Base-by-base conservation (phyloP, 2,797 vertebrate species). In the Falco berigora region DNA sequence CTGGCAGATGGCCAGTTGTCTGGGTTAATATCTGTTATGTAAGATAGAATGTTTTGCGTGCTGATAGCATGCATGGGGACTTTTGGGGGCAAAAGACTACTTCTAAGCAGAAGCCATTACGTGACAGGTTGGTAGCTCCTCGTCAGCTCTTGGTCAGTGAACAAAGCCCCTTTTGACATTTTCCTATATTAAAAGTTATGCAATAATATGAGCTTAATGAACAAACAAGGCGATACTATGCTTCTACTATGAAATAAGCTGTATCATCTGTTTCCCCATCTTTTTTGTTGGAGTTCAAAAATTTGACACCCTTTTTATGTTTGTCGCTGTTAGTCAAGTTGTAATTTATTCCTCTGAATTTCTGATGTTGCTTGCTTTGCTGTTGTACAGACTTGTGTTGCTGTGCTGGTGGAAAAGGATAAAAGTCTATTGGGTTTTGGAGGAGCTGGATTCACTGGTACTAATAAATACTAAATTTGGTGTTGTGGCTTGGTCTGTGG, bases 1-100 rank as follows among this genome's bases (percentile, higher is more conserved):
- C 90, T 92, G 92, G 94, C 88, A 86, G 75, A 86, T 94, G 94
- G 86, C 91, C 90, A 86, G 46, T 86, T 94, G 44, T 95, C 87
- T 72, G 76, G 18, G 50, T 25, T 32, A 24, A 0, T 42, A 21
- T 30, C 52, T 1, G 47, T 88, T 59, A 83, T 76, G 71, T 34
- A 47, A 49, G 88, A 59, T 61, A 84, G 86, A 63, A n/a, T 4
- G 1, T 82, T 95, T 80, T 84, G 44, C 64, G 22, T 85, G 92
- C 93, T 71, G 84, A 11, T 67, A 52, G 2, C 10, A 2, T 32
- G 15, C 81, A 6, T 0, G 0, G 91, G 64, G 78, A 55, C 24
- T 69, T 36, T 58, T 36, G 3, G 83, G 82, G 88, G 82, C 90
- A 90, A 80, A 90, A 94, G 90, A 79, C 82, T 76, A 8, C 58